These are phyloP conservation scores for Papilio polytes DNA, from an alignment of 1,140 invertebrate genomes.

Conservation along the genomic window DNA sequence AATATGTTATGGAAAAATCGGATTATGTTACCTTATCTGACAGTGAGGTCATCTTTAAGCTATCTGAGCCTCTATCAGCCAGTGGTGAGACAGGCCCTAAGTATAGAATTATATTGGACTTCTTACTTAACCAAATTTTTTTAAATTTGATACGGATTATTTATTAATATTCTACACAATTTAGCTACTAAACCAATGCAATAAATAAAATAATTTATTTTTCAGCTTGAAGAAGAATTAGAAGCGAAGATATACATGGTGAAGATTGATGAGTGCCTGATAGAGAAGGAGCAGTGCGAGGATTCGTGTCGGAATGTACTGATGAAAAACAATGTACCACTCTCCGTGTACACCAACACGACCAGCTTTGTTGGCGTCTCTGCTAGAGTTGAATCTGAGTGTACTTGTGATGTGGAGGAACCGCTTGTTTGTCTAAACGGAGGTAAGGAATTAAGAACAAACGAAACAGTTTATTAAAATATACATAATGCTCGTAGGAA, in stretches of 20 bases:
- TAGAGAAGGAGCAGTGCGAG: constrained; percentile 89
- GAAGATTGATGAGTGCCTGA: constrained; percentile 94
- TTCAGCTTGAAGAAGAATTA: constrained; percentile 88
- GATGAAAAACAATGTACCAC: constrained; percentile 88
- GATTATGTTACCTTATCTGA: no score
- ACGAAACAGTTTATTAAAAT: no score
- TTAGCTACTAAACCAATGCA: not conserved
- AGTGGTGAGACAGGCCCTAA: no score
- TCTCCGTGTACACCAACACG: constrained; percentile 93
- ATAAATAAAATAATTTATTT: constrained; percentile 39
- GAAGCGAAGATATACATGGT: constrained; percentile 91
- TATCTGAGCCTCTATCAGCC: no score
- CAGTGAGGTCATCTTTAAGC: no score
- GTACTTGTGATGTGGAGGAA: constrained; percentile 86
- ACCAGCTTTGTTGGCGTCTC: constrained; percentile 95
- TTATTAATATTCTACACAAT: not conserved
- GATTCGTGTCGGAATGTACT: constrained; percentile 90
- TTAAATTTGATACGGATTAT: not conserved
- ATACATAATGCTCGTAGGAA: no score
- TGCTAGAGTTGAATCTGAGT: constrained; percentile 91
- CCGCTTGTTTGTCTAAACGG: constrained; percentile 88
- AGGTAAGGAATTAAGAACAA: constrained; percentile 68
- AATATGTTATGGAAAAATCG: no score
- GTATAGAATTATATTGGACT: no score
- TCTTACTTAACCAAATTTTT: no score